Conservation (phyloP, 2,797 vertebrate species). For the Clamator glandarius region DNA sequence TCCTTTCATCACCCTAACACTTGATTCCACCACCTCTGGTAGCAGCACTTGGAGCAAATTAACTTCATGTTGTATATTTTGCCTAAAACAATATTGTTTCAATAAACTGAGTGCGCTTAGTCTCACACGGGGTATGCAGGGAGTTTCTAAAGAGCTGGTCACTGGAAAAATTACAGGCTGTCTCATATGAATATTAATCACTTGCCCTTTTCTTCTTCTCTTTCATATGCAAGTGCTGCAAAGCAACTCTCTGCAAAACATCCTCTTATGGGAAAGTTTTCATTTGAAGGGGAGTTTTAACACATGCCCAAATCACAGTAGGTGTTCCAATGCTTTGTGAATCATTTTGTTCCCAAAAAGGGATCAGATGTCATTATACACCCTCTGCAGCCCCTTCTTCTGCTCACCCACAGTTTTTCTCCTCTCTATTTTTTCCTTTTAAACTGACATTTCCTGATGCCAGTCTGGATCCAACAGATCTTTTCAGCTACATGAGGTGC, state of each 20-base stretch:
- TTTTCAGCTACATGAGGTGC: not conserved
- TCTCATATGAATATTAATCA: not conserved
- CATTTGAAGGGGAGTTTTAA: not conserved
- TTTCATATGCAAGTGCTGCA: not conserved
- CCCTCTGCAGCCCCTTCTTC: not conserved
- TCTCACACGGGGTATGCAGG: not conserved
- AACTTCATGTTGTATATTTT: not conserved
- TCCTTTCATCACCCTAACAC: not conserved
- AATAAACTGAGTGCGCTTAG: fast-evolving
- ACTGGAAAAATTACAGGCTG: not conserved
- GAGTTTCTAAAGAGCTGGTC: not conserved
- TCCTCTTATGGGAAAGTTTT: not conserved
- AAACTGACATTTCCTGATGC: not conserved
- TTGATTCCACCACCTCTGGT: fast-evolving
- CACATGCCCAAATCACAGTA: fast-evolving
- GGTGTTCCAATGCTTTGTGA: not conserved
- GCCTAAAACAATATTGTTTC: not conserved
- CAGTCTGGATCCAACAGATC: not conserved
- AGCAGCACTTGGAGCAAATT: not conserved
- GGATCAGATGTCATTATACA: not conserved
- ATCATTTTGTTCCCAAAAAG: not conserved
- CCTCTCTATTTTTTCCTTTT: not conserved
- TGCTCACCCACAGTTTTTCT: not conserved
- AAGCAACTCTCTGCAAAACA: not conserved
- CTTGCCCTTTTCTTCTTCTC: not conserved